phyloP scores from a whole-genome alignment of 2,888 invertebrate species.

The Sipha maydis region DNA sequence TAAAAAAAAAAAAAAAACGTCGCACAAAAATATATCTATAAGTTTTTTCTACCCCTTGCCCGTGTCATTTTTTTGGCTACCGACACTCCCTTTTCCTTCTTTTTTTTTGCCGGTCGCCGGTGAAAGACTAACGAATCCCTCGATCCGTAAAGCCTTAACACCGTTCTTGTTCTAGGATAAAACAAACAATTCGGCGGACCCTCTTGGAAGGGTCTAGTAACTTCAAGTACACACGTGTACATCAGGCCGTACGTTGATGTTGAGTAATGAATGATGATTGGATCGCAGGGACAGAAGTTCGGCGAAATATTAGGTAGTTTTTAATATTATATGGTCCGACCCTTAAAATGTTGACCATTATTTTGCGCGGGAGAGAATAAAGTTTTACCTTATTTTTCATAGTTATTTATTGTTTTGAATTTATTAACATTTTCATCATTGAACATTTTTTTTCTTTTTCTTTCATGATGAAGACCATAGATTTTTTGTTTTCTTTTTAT shows the following conservation, averaged over 20 bases:
- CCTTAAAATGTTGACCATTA: constrained; percentile 17
- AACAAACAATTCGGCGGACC: background rate
- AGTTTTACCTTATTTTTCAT: no score
- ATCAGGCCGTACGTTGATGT: background rate
- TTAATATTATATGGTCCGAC: background rate
- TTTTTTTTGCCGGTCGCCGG: constrained; percentile 12
- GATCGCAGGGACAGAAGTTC: background rate
- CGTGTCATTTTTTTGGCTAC: background rate
- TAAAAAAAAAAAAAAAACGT: constrained; percentile 33
- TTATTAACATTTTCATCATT: no score
- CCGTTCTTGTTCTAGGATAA: constrained; percentile 11
- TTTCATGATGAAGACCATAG: no score
- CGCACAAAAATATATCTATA: background rate
- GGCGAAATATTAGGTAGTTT: background rate
- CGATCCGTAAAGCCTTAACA: constrained; percentile 10
- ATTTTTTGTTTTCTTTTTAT: no score
- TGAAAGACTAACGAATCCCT: constrained; percentile 37
- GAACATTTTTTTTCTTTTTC: no score
- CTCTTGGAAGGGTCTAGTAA: background rate
- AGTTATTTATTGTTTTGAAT: no score
- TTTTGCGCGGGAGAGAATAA: background rate
- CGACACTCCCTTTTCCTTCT: background rate
- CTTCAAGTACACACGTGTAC: background rate
- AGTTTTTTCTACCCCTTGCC: background rate
- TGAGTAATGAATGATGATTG: constrained; percentile 30